Evolutionary conservation across 1,140 invertebrate genomes (phyloP).

Genomic region (Drosophila guanche): DNA sequence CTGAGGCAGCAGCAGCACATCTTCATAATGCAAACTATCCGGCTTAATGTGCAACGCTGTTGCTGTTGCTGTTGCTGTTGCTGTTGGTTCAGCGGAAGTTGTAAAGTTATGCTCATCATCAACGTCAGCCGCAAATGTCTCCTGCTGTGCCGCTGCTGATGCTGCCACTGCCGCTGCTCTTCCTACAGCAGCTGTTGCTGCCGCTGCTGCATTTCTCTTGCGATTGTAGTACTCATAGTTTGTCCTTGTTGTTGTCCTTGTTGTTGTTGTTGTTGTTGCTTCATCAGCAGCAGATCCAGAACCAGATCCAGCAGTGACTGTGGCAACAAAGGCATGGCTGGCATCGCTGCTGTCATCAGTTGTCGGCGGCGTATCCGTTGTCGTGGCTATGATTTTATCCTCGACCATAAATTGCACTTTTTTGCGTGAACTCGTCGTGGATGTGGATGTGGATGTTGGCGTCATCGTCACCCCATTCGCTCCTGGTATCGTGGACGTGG

Average conservation of each 20-base stretch:
- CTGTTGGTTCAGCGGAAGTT: conserved; percentile 65
- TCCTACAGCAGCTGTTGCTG: conserved; percentile 23
- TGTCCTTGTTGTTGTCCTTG: conserved; percentile 48
- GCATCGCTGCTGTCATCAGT: conserved; percentile 71
- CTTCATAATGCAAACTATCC: conserved; percentile 79
- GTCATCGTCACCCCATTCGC: conserved; percentile 16
- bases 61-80: conserved; percentile 35
- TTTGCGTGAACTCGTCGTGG: conserved; percentile 84
- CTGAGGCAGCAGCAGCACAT: conserved; percentile 43
- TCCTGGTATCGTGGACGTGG: conserved; percentile 7
- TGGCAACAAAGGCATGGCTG: conserved; percentile 11
- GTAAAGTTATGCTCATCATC: conserved; percentile 78
- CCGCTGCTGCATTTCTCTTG: conserved; percentile 57
- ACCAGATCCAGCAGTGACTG: neutral
- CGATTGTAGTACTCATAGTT: conserved; percentile 82
- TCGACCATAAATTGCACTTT: conserved; percentile 87
- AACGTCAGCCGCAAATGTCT: conserved; percentile 52
- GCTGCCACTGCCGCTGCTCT: conserved; percentile 28
- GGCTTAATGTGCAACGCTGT: conserved; percentile 50
- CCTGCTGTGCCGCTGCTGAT: conserved; percentile 41
- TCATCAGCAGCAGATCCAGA: conserved; percentile 26
- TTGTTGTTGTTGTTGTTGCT: conserved; percentile 41
- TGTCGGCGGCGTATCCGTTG: conserved; percentile 45
- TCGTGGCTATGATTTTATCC: conserved; percentile 84
- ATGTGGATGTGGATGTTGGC: conserved; percentile 40